These are phyloP conservation scores for Drosophila jambulina DNA, from an alignment of 1,140 invertebrate genomes.

Conservation along the genomic window DNA sequence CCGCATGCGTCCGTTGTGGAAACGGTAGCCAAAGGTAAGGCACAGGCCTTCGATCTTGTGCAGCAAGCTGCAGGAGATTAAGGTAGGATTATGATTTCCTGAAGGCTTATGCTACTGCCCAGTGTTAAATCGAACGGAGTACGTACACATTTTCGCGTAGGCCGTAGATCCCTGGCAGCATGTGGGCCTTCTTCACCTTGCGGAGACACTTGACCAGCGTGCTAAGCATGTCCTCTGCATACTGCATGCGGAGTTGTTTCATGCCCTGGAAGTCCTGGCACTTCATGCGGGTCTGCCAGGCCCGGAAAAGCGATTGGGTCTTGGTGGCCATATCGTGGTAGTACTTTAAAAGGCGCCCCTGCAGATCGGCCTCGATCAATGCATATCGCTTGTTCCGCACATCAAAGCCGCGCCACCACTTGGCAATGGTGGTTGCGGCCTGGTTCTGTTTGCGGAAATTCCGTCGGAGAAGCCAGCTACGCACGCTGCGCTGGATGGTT, in stretches of 20 bases:
- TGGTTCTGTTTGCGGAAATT: rapidly evolving
- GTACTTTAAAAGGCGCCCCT: neutral
- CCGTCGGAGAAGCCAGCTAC: slow-evolving; percentile 38
- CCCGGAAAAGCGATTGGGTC: slow-evolving; percentile 59
- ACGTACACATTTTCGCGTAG: slow-evolving; percentile 17
- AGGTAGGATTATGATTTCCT: neutral
- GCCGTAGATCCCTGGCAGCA: slow-evolving; percentile 28
- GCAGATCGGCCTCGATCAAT: slow-evolving; percentile 5
- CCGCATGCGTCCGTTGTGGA: slow-evolving; percentile 35
- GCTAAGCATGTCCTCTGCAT: slow-evolving; percentile 38
- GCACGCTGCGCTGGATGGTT: slow-evolving; percentile 40
- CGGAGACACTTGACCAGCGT: slow-evolving; percentile 2
- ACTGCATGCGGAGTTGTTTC: slow-evolving; percentile 13
- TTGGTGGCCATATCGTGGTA: slow-evolving; percentile 14
- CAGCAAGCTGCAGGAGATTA: neutral
- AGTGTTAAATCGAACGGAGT: too few species aligned
- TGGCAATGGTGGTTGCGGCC: slow-evolving; percentile 42
- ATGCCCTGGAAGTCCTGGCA: slow-evolving; percentile 38
- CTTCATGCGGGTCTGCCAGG: slow-evolving; percentile 55
- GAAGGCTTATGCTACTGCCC: neutral
- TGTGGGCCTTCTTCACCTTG: neutral
- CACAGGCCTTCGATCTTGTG: slow-evolving; percentile 18
- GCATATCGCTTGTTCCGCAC: neutral
- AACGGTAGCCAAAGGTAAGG: slow-evolving; percentile 27
- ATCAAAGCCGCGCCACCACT: slow-evolving; percentile 41